Percentiles rank a stretch among this genome's conserved stretches.
Conservation (phyloP, 2,797 vertebrate genomes). For the Gambusia yucatana region DNA sequence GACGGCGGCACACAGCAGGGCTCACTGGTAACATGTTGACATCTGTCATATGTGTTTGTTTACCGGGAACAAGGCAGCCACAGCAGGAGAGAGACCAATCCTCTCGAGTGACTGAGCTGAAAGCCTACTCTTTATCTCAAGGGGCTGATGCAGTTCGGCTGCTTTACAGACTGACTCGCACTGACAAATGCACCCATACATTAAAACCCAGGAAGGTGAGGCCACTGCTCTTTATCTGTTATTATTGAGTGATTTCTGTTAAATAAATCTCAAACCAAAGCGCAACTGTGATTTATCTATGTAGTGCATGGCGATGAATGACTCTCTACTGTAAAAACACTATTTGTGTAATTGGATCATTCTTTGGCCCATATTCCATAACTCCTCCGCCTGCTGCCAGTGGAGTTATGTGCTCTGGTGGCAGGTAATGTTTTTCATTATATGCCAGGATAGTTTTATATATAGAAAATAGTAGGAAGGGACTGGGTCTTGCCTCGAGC, state of each 20-base stretch:
- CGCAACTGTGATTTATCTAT: slow-evolving; percentile 61
- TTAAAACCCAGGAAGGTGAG: slow-evolving; percentile 4
- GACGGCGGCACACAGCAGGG: slow-evolving; percentile 21
- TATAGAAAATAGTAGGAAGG: slow-evolving; percentile 79
- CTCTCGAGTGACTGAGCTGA: slow-evolving; percentile 45
- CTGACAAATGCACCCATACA: slow-evolving; percentile 9
- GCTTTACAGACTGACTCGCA: slow-evolving; percentile 9
- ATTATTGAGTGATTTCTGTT: slow-evolving; percentile 65
- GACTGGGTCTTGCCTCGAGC: slow-evolving; percentile 71
- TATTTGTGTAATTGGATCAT: slow-evolving; percentile 81
- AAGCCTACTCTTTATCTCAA: slow-evolving; percentile 34
- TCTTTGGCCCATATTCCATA: slow-evolving; percentile 65
- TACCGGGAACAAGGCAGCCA: slow-evolving; percentile 53
- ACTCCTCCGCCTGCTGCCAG: slow-evolving; percentile 67
- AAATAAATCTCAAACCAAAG: slow-evolving; percentile 58
- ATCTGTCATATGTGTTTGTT: slow-evolving; percentile 72
- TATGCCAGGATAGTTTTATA: slow-evolving; percentile 78
- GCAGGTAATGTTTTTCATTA: slow-evolving; percentile 83
- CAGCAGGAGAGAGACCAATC: slow-evolving; percentile 43
- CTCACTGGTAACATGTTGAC: slow-evolving; percentile 57
- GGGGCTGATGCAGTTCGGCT: slow-evolving; percentile 12
- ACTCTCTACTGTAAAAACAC: slow-evolving; percentile 65
- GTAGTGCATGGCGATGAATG: slow-evolving; percentile 55
- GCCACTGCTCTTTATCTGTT: slow-evolving; percentile 51
- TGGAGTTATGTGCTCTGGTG: slow-evolving; percentile 73